Percentiles rank a stretch among this genome's conserved stretches.
Evolutionary conservation across 2,888 invertebrate species (phyloP).

Genomic region (Plebejus argus): DNA sequence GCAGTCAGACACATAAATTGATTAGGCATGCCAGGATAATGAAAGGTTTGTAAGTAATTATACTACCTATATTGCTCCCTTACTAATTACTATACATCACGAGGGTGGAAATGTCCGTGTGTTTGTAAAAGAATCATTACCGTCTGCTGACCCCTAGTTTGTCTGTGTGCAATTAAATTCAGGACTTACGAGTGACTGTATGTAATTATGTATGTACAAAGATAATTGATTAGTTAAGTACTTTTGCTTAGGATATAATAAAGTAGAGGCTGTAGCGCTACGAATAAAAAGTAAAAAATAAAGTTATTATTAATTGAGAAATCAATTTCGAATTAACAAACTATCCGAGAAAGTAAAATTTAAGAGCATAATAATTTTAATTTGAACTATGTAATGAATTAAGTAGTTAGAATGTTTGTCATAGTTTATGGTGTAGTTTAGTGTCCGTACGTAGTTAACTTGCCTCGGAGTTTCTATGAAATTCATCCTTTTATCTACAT

Average conservation of each 20-base stretch:
- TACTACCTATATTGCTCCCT: neutral
- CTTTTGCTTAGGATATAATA: too few relatives aligned
- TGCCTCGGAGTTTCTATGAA: neutral
- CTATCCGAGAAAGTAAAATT: neutral
- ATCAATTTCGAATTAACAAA: neutral
- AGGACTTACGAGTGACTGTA: neutral
- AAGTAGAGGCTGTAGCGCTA: too few relatives aligned
- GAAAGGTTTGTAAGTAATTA: neutral
- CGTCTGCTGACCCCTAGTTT: slow-evolving; percentile 8
- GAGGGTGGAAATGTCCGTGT: neutral
- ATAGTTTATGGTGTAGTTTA: neutral
- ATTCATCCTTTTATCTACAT: neutral
- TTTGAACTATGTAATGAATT: neutral
- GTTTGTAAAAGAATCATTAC: neutral
- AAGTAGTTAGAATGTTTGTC: neutral
- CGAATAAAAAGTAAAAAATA: too few relatives aligned
- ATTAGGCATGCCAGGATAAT: neutral
- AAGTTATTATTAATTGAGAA: too few relatives aligned
- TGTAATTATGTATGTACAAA: neutral
- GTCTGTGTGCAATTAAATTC: neutral
- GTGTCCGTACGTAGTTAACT: neutral
- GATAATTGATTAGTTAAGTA: neutral
- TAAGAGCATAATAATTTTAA: neutral
- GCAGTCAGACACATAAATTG: neutral
- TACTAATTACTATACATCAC: neutral